Base-by-base conservation (phyloP, 1,140 invertebrate species). In the Saccostrea cuccullata region DNA sequence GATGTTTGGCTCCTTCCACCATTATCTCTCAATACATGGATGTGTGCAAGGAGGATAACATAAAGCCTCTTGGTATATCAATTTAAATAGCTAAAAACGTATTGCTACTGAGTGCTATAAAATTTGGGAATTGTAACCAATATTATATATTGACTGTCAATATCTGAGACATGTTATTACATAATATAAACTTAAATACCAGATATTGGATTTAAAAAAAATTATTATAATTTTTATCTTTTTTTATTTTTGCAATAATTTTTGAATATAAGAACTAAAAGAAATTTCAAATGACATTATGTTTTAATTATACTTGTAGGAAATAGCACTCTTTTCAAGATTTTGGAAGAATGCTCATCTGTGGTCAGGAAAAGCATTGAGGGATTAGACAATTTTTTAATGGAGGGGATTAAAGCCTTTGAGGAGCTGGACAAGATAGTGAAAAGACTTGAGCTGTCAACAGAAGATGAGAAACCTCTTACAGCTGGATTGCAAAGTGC, bases 361-460 rank as follows among this genome's bases (percentile, higher is more conserved):
- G 60, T 60, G 20, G 58, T 86, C 30, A 23, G 84, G 36, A 26
- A 67, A 47, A 67, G 84, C 47, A 40, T 86, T 17, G 84, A 86
- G 30, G 84, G 60, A 6, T 26, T 86, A 11, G 84, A 86, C 64
- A 86, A 86, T 26, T 86, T 64, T 70, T 26, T 86, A 36, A 86
- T 67, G 60, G 84, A 86, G 20, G 84, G 84, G 30, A 64, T 12
- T 13, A 56, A 26, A 60, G 60, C 58, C 13, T 86, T 86, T 70
- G 26, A 67, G 36, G 73, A 77, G 5, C 73, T 77, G 8, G 73
- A 77, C 13, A 15, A 26, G 12, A 77, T 77, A 20, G 6, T 77
- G 17, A 13, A 77, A 20, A 13, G 23, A 40, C 17, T 77, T 26
- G 13, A 13, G 5, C 36, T 77, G 17, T 15, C 73, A n/a, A 26